Base-by-base conservation (phyloP, 1,140 invertebrate genomes). In the Triops cancriformis region DNA sequence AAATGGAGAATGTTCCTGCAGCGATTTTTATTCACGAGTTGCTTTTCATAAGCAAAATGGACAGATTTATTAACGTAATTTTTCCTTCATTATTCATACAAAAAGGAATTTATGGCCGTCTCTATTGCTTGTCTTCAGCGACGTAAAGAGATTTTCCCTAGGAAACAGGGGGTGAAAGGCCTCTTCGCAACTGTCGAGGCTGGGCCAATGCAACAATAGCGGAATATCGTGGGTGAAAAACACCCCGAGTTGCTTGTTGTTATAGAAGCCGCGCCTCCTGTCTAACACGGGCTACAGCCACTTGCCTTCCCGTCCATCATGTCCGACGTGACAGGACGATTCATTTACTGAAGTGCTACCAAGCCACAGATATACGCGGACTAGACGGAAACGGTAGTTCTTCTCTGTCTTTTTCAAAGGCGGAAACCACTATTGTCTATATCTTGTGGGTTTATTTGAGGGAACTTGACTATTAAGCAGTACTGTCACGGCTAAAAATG, bases 21-120 rank as follows among this genome's bases (percentile, higher is more conserved):
- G 23, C 18, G 14, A 23, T 64, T 23, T 9, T 9, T 23, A 18
- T 64, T n/a, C 18, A 5, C 10, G 18, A 18, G 14, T 23, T 64
- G 51, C 10, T n/a, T 64, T 64, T 64, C 51, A 64, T 64, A 64
- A 64, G 23, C 51, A 64, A 18, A 64, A 64, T 64, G 10, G 51
- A 64, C 23, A 64, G 51, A 64, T 64, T 64, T 64, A 64, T 64
- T n/a, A 23, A 64, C 23, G 51, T 64, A 64, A 64, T 64, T 64
- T 64, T 64, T 14, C 51, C 51, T 64, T 64, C 51, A 64, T 64
- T 23, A 64, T 64, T 64, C 51, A 64, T 64, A 64, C 51, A 64
- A 64, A 64, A 64, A 64, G 51, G 18, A 64, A 64, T 64, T 64
- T 64, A 64, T 18, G 14, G 18, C 51, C 9, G 51, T 64, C 51